A percentile compares a stretch with the other conserved stretches of the same genome.
These are phyloP conservation scores for Temnothorax longispinosus DNA, from an alignment of 1,140 invertebrate genomes.

Conservation along the genomic window DNA sequence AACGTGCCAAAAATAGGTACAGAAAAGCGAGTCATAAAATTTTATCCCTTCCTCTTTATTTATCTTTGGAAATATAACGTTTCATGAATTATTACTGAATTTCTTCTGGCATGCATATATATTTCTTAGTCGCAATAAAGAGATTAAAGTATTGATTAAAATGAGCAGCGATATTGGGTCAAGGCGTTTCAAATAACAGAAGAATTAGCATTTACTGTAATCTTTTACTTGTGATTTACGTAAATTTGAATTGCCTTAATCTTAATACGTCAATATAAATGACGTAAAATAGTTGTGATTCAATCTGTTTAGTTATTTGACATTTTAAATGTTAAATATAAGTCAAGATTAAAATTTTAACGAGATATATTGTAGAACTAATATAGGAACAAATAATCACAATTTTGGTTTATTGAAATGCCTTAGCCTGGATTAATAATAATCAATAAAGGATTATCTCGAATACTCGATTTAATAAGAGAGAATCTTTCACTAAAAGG, in stretches of 20 bases:
- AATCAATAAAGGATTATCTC: background rate
- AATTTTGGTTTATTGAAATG: slow-evolving; percentile 2
- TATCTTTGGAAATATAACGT: slow-evolving; percentile 18
- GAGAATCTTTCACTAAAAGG: background rate
- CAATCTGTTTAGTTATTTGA: background rate
- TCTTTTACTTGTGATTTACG: slow-evolving; percentile 3
- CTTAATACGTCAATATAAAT: background rate
- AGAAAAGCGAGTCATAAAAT: slow-evolving; percentile 4
- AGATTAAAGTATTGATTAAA: slow-evolving; percentile 41
- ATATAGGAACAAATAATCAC: background rate
- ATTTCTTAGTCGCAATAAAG: background rate
- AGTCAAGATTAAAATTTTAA: background rate
- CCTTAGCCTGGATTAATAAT: background rate
- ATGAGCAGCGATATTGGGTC: background rate
- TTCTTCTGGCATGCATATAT: slow-evolving; percentile 26
- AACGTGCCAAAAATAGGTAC: slow-evolving; percentile 23
- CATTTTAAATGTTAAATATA: background rate
- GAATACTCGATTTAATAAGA: background rate
- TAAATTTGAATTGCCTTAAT: background rate
- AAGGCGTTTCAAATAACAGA: slow-evolving; percentile 20
- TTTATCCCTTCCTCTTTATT: background rate
- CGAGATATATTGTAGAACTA: background rate
- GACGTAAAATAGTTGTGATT: background rate
- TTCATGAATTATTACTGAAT: slow-evolving; percentile 40
- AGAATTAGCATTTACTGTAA: slow-evolving; percentile 1